Evolutionary conservation across 2,797 vertebrate genomes (phyloP).

Genomic region (Falco rusticolus): DNA sequence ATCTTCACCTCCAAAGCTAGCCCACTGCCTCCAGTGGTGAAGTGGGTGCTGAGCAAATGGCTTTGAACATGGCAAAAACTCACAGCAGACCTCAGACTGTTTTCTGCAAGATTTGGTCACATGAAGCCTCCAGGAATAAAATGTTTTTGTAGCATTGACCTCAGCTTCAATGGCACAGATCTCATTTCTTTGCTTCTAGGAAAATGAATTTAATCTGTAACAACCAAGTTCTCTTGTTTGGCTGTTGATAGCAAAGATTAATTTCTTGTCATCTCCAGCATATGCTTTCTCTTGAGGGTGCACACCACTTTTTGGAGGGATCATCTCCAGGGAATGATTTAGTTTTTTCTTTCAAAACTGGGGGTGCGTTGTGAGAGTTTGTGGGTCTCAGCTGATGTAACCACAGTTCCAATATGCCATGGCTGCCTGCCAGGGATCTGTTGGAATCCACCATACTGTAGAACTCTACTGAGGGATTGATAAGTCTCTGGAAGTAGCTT

Average conservation of each 20-base stretch:
- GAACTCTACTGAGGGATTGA: neutral
- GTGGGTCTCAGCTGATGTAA: neutral
- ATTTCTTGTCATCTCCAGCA: neutral
- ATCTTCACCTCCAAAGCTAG: neutral
- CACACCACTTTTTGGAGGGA: neutral
- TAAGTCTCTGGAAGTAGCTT: neutral
- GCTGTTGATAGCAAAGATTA: neutral
- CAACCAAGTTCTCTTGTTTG: neutral
- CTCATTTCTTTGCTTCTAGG: neutral
- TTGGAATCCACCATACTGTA: neutral
- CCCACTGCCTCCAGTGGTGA: neutral
- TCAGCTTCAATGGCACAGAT: neutral
- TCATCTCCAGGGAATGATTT: neutral
- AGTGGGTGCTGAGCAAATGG: neutral
- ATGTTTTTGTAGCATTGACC: neutral
- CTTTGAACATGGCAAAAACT: neutral
- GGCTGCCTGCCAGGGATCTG: neutral
- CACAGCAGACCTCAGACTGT: neutral
- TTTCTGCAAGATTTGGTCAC: neutral
- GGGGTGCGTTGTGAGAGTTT: neutral
- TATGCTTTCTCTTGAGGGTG: neutral
- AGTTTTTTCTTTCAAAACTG: neutral
- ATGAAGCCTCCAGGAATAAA: neutral
- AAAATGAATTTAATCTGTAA: neutral
- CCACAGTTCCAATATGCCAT: neutral